Evolutionary conservation across 2,113 vertebrate species (phyloP), one percentile per base, ranked within the genome.

Genomic region (Xyrauchen texanus): DNA sequence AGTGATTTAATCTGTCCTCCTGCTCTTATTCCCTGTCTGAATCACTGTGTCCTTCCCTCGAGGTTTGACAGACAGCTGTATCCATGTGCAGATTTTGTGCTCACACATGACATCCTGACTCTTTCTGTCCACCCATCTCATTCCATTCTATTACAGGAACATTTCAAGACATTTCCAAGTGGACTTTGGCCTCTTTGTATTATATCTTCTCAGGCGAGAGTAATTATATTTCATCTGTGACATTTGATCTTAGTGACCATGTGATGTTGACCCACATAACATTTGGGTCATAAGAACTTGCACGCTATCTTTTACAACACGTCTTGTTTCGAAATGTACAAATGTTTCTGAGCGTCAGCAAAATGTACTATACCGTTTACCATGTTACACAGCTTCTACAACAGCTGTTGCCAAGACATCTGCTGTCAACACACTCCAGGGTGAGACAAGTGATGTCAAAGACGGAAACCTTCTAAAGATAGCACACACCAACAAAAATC

Each of bases 101-200:
- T 63, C 21, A 34, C 68, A 46, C 68, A 10, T 55, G 15, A 46
- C 53, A 70, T 79, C 13, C 15, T 15, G 47, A 15, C 6, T 34
- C 16, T 62, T 44, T 60, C 10, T 44, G 16, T 15, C 68, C 34
- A 51, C 66, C 15, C 46, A 49, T 47, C 10, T 52, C 67, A 53
- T 69, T 78, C 58, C 34, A 7, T 73, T 73, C 70, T 73, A 73
- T 73, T 73, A 44, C 47, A 73, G 45, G 70, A 79, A 64, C 10
- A 45, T 71, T 63, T 71, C 15, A 63, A 63, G 16, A 71, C 13
- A 44, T 46, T 34, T 21, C 15, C 11, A 0, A 64, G 49, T 21
- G 45, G 15, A 70, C 47, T 52, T 55, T 12, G 8, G 47, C 6
- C 44, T 57, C 9, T 44, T 58, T 58, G 62, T 45, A 68, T n/a